A percentile compares a stretch with the other conserved stretches of the same genome.
Evolutionary conservation across 2,113 vertebrate species (phyloP).

Genomic region (Stercorarius parasiticus): DNA sequence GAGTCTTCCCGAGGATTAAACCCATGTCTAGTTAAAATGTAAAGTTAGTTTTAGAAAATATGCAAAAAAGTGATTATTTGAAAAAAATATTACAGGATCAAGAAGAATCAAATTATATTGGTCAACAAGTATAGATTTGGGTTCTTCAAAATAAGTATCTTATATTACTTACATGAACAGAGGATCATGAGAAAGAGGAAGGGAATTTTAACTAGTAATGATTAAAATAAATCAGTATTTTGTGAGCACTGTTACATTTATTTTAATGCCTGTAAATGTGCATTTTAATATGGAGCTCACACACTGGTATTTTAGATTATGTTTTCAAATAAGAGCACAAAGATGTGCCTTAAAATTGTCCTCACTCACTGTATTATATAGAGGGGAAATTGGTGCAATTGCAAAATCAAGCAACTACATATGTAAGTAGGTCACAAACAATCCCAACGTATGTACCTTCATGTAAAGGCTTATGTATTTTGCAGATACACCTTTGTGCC

Average conservation of each 20-base stretch:
- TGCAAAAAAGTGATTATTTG: conserved; percentile 46
- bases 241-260: not conserved
- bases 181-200: not conserved
- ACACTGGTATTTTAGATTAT: not conserved
- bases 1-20: conserved; percentile 63
- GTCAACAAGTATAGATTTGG: conserved; percentile 8
- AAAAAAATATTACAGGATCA: not conserved
- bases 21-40: conserved; percentile 38
- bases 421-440: not conserved
- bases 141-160: conserved; percentile 13
- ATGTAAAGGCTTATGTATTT: not conserved
- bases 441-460: not conserved
- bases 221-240: conserved; percentile 21
- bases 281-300: not conserved
- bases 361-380: not conserved
- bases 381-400: not conserved
- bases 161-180: not conserved
- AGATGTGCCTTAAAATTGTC: not conserved
- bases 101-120: not conserved
- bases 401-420: not conserved
- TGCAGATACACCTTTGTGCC: not conserved
- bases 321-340: not conserved
- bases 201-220: not conserved
- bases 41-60: conserved; percentile 45
- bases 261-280: not conserved